A percentile compares a stretch with the other conserved stretches of the same genome.
phyloP scores from a whole-genome alignment of 1,140 invertebrate genomes.

The Parapsyche elsis region DNA sequence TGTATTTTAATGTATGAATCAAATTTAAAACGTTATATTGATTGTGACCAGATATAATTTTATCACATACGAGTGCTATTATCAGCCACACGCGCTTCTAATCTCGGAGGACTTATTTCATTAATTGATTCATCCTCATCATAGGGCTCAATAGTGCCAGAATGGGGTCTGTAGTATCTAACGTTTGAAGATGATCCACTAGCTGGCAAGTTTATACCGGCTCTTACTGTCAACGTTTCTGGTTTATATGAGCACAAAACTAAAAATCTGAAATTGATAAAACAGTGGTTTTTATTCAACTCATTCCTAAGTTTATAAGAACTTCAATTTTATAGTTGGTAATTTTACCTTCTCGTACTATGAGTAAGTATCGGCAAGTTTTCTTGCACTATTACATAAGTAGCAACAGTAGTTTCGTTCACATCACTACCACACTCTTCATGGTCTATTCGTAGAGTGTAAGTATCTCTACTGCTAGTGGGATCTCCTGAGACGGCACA shows the following conservation, averaged over 20 bases:
- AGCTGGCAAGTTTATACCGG: constrained; percentile 75
- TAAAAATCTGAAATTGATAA: constrained; percentile 69
- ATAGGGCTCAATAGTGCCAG: constrained; percentile 64
- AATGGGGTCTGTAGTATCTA: constrained; percentile 58
- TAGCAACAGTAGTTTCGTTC: constrained; percentile 78
- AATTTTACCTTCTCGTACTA: constrained; percentile 73
- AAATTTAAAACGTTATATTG: constrained; percentile 16
- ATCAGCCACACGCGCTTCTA: constrained; percentile 63
- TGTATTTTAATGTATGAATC: not conserved
- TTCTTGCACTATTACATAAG: constrained; percentile 84
- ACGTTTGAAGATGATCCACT: constrained; percentile 64
- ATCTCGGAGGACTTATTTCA: constrained; percentile 63
- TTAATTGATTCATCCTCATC: constrained; percentile 63
- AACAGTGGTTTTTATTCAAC: too few relatives aligned
- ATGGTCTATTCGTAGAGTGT: constrained; percentile 79
- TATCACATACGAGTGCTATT: constrained; percentile 58
- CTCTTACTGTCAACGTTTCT: constrained; percentile 80
- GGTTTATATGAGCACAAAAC: constrained; percentile 83
- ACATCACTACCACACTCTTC: constrained; percentile 79
- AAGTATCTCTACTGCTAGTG: constrained; percentile 74
- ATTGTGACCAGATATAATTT: not conserved
- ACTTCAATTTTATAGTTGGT: not conserved
- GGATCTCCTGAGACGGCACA: constrained; percentile 73
- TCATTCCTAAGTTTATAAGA: too few relatives aligned
- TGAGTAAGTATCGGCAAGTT: constrained; percentile 83